Evolutionary conservation across 1,140 invertebrate genomes (phyloP), one percentile per base, ranked within the genome.

Genomic region (Scylla paramamosain): DNA sequence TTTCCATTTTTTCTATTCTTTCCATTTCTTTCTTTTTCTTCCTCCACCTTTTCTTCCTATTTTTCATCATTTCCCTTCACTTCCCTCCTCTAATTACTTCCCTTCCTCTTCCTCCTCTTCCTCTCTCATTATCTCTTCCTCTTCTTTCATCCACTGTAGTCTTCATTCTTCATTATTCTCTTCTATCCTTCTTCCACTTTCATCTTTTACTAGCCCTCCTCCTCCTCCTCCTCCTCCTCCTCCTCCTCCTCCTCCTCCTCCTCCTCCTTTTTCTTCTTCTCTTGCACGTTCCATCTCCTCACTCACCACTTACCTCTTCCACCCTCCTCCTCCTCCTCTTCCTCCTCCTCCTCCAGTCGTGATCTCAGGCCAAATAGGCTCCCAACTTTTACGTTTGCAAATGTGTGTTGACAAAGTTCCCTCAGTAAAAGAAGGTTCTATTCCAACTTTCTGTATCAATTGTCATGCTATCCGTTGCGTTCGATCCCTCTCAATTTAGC

Each of bases 341-440:
- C 67, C 52, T 32, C 52, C 67, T 39, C 91, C 67, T 93, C 32
- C 39, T 46, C 84, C 32, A 94, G 46, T 82, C 29, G 59, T 91
- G 93, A 94, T 94, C 93, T 45, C 82, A 90, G 93, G 29, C 87
- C 93, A 94, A 94, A 94, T 94, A 93, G 67, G 29, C 91, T 88
- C 39, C 32, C 52, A 94, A 94, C 93, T 89, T 94, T 91, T 82
- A 91, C 93, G 87, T 82, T 91, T 89, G 59, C 93, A 94, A 94
- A 94, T 94, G 93, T 84, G 67, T 94, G 93, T 94, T 94, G 93
- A 94, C 93, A 94, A 94, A 94, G 93, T 94, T 94, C 88, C 52
- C 31, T 88, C 52, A 87, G 87, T 94, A 90, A 94, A 94, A 94
- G 93, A 94, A 39, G 87, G 93, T 82, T 88, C 93, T 83, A 89